Conservation (phyloP, 2,797 vertebrate species). For the Sardinella longiceps region DNA sequence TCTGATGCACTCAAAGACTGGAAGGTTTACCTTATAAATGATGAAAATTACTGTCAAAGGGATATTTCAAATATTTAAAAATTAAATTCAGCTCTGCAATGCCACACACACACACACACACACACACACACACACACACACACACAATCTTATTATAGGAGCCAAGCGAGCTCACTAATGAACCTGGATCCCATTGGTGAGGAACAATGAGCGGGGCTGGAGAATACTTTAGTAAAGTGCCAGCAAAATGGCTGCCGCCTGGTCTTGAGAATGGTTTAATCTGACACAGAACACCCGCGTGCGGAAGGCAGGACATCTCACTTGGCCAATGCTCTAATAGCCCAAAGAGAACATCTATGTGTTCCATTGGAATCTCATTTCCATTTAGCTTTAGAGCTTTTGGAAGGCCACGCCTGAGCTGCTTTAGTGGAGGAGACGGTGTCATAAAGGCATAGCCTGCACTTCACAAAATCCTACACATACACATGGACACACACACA, state of each 20-base stretch:
- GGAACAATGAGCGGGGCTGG: slow-evolving; percentile 49
- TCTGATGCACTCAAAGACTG: not conserved
- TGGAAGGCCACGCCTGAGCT: slow-evolving; percentile 43
- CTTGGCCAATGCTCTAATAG: slow-evolving; percentile 67
- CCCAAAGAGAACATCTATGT: slow-evolving; percentile 49
- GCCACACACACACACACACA: slow-evolving; percentile 44
- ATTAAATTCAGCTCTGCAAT: slow-evolving; percentile 53
- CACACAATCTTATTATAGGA: slow-evolving; percentile 53
- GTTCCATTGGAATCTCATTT: slow-evolving; percentile 57
- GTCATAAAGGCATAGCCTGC: slow-evolving; percentile 25
- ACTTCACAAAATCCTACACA: not conserved
- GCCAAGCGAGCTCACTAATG: slow-evolving; percentile 55
- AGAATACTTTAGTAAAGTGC: slow-evolving; percentile 51
- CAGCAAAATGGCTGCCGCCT: slow-evolving; percentile 51
- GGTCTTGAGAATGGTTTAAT: slow-evolving; percentile 58
- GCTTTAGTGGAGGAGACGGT: slow-evolving; percentile 41
- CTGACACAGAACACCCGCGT: slow-evolving; percentile 62
- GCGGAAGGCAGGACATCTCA: slow-evolving; percentile 66
- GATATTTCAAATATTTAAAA: slow-evolving; percentile 48
- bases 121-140: slow-evolving; percentile 47
- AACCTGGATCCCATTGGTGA: slow-evolving; percentile 45
- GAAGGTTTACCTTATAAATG: slow-evolving; percentile 49
- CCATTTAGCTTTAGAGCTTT: slow-evolving; percentile 62
- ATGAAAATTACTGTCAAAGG: slow-evolving; percentile 51
- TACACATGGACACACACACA: not conserved